Conservation (phyloP, 2,113 vertebrate genomes). For the Megaceryle maxima region DNA sequence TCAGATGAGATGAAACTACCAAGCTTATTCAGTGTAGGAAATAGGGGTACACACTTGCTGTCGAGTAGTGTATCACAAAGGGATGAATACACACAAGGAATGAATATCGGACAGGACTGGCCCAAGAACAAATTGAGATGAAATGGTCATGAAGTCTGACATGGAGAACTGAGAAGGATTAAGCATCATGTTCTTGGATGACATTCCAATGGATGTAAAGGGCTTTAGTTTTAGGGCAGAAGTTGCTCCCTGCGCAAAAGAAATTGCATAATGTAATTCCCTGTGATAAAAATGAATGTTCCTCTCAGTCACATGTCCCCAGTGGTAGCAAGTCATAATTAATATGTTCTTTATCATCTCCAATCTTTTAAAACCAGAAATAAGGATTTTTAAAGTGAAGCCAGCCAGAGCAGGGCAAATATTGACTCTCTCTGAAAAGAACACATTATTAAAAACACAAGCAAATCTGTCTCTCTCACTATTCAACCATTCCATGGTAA, state of each 20-base stretch:
- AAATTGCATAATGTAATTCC: neutral
- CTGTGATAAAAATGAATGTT: neutral
- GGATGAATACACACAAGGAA: neutral
- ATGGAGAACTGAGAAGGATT: neutral
- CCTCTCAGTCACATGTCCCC: neutral
- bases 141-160: neutral
- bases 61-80: neutral
- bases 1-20: neutral
- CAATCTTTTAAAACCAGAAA: neutral
- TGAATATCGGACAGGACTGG: neutral
- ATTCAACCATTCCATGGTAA: constrained; percentile 39
- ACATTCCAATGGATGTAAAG: neutral
- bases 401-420: neutral
- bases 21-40: neutral
- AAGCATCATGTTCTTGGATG: neutral
- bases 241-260: neutral
- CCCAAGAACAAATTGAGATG: neutral
- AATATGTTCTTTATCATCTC: neutral
- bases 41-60: neutral
- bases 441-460: constrained; percentile 66
- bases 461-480: constrained; percentile 28
- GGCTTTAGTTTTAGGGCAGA: neutral
- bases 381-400: constrained; percentile 3
- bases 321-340: neutral
- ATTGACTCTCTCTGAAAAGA: constrained; percentile 25